A percentile compares a stretch with the other conserved stretches of the same genome.
phyloP scores from a whole-genome alignment of 2,797 vertebrate species.

The Gadopsis bispinosus region DNA sequence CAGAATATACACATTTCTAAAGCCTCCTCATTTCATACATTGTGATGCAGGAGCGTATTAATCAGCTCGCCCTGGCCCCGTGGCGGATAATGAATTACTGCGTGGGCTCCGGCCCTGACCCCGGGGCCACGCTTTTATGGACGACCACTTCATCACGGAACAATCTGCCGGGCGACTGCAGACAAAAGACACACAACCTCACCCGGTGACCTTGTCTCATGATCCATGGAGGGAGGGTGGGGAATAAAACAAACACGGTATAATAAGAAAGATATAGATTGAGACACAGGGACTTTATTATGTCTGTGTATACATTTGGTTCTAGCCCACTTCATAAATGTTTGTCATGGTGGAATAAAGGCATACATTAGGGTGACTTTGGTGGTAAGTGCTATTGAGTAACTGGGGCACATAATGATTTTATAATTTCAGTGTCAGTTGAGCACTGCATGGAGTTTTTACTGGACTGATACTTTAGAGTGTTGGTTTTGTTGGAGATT shows the following conservation, averaged over 20 bases:
- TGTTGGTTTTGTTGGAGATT: not conserved
- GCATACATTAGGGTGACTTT: conserved; percentile 19
- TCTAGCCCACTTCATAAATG: not conserved
- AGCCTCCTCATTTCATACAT: conserved; percentile 23
- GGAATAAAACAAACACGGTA: conserved; percentile 73
- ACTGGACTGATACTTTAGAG: conserved; percentile 9
- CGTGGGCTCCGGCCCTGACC: conserved; percentile 81
- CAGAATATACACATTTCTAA: not conserved
- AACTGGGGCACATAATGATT: conserved; percentile 37
- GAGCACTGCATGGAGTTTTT: conserved; percentile 35
- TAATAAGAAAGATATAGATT: conserved; percentile 29
- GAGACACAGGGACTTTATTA: not conserved
- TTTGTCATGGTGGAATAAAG: conserved; percentile 11
- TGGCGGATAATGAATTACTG: conserved; percentile 78
- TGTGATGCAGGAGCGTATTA: conserved; percentile 54
- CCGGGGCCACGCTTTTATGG: conserved; percentile 79
- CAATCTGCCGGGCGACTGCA: conserved; percentile 76
- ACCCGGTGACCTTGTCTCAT: conserved; percentile 76
- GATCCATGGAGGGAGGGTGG: conserved; percentile 69
- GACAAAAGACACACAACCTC: conserved; percentile 78
- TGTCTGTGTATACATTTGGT: not conserved
- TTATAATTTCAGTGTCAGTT: conserved; percentile 63
- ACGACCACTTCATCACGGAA: conserved; percentile 84
- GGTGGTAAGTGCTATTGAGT: conserved; percentile 37
- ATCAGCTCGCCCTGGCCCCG: conserved; percentile 42